These are phyloP conservation scores for Acronicta leporina DNA, from an alignment of 2,888 invertebrate genomes.

Conservation along the genomic window DNA sequence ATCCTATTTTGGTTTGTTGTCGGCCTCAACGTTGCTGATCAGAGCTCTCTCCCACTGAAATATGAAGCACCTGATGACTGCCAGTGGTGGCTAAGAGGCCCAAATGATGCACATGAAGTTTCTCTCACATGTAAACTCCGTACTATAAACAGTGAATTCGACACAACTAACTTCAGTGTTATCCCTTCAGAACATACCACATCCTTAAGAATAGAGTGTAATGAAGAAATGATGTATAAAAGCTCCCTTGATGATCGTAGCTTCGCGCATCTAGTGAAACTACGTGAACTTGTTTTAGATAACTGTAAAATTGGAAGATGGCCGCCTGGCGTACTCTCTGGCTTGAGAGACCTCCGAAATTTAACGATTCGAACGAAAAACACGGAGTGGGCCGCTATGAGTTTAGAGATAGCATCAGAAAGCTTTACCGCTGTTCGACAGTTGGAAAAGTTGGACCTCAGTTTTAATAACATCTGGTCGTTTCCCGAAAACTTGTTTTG, in stretches of 20 bases:
- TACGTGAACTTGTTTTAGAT: conserved; percentile 94
- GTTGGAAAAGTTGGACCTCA: conserved; percentile 95
- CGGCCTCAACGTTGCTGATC: conserved; percentile 83
- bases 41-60: conserved; percentile 84
- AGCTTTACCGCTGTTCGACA: conserved; percentile 94
- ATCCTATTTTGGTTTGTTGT: conserved; percentile 82
- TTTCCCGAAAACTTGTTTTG: conserved; percentile 96
- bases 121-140: conserved; percentile 94
- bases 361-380: conserved; percentile 95
- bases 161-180: conserved; percentile 96
- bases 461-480: conserved; percentile 96
- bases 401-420: conserved; percentile 94
- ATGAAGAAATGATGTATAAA: conserved; percentile 93
- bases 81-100: conserved; percentile 92
- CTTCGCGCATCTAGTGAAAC: conserved; percentile 93
- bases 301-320: conserved; percentile 96
- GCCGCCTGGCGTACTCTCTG: conserved; percentile 94
- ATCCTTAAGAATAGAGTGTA: conserved; percentile 93
- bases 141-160: conserved; percentile 96
- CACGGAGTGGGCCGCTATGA: conserved; percentile 95
- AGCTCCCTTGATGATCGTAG: conserved; percentile 93
- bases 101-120: conserved; percentile 91
- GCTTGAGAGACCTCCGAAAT: conserved; percentile 94
- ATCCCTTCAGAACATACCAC: conserved; percentile 95
- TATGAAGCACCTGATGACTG: conserved; percentile 97